Base-by-base conservation (phyloP, 1,140 invertebrate genomes). In the Lineus longissimus region DNA sequence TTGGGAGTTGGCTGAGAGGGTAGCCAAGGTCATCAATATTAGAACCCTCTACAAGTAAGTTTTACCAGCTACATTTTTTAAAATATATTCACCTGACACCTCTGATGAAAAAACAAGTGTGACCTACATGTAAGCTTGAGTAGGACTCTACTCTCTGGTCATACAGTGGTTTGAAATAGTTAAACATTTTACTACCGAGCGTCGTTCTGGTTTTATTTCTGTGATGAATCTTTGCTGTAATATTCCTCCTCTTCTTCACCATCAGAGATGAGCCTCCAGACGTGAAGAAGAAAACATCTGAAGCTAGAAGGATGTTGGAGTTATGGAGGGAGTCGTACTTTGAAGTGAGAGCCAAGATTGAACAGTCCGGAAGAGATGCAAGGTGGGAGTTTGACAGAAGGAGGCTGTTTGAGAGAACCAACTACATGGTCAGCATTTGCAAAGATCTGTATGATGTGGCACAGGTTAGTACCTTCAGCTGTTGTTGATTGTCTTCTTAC, bases 341-440 rank as follows among this genome's bases (percentile, higher is more conserved):
- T 51, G 84, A 88, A 57, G 91, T 88, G 0, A 82, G 93, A 29
- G 83, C 87, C 19, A 88, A 87, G 64, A 95, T 95, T 66, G 93
- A 95, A 79, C 73, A 86, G 2, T 89, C 89, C 0, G 90, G 90
- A 0, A 90, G 90, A 70, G 91, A 90, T 2, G 85, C 86, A 11
- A 85, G 93, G 17, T 95, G 93, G 94, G 93, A 96, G 78, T 95
- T 96, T 79, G 90, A 94, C 72, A 87, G 89, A 65, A 86, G 85
- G 11, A 85, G 85, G 51, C 81, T 95, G 1, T 95, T 95, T 76
- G 87, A 87, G 9, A 85, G 87, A 55, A 92, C 91, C 0, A 91
- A 95, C 73, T 93, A 95, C 72, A 89, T 93, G 67, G 86, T 86
- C 15, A 66, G 67, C 15, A 90, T 95, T n/a, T 90, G 90, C 67